These are phyloP conservation scores for Acestrorhynchus altus DNA, from an alignment of 2,797 vertebrate genomes.

Conservation along the genomic window DNA sequence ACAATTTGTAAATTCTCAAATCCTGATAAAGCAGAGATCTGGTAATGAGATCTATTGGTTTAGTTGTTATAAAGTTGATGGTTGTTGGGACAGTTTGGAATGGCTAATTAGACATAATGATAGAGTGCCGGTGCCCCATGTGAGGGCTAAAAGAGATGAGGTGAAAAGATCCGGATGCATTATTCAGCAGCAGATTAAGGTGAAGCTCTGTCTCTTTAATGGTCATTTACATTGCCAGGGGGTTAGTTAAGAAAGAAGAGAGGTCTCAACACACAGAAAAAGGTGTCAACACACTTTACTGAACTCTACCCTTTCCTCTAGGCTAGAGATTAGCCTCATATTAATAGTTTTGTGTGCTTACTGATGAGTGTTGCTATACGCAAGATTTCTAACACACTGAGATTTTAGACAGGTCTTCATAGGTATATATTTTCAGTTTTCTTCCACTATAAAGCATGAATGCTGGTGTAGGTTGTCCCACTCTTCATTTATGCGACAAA, in stretches of 20 bases:
- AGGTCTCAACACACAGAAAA: background rate
- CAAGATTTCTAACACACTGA: background rate
- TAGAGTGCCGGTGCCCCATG: conserved; percentile 52
- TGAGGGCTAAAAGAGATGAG: conserved; percentile 51
- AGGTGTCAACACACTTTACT: background rate
- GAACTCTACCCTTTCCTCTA: conserved; percentile 7
- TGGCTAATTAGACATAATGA: conserved; percentile 63
- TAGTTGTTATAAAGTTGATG: conserved; percentile 51
- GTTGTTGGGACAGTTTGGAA: conserved; percentile 56
- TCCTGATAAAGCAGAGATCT: conserved; percentile 34
- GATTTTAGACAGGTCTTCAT: background rate
- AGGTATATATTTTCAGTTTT: conserved; percentile 1
- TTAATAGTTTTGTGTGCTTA: background rate
- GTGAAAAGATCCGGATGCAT: conserved; percentile 52
- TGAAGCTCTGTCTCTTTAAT: conserved; percentile 23
- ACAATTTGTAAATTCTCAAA: conserved; percentile 43
- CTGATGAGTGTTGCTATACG: background rate
- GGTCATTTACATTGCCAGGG: conserved; percentile 38
- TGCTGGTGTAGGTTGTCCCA: conserved; percentile 11
- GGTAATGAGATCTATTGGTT: conserved; percentile 58
- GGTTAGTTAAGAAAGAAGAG: conserved; percentile 41
- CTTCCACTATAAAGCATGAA: conserved; percentile 32
- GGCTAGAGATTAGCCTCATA: background rate
- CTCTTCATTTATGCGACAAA: conserved; percentile 42
- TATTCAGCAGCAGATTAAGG: conserved; percentile 52